These are phyloP conservation scores for Cantharis rufa DNA, from an alignment of 2,888 invertebrate species.

Conservation along the genomic window DNA sequence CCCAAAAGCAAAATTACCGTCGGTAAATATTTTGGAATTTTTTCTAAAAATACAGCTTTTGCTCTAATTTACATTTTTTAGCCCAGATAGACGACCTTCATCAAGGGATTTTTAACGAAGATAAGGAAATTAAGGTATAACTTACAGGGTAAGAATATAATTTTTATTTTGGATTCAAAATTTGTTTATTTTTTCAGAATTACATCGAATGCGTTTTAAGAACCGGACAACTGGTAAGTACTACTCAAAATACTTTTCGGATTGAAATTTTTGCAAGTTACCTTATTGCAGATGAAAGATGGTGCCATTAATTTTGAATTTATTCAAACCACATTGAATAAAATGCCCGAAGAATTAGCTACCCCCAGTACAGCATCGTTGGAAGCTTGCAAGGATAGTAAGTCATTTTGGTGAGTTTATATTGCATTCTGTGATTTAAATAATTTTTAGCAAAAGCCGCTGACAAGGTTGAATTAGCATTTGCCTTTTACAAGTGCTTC, in stretches of 20 bases:
- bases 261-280: neutral
- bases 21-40: slow-evolving; percentile 52
- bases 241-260: neutral
- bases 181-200: neutral
- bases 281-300: neutral
- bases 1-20: slow-evolving; percentile 63
- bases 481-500: neutral
- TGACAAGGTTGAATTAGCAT: neutral
- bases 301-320: neutral
- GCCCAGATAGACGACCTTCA: slow-evolving; percentile 7
- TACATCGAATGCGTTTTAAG: neutral
- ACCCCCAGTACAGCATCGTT: neutral
- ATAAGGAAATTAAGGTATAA: neutral
- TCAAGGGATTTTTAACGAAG: neutral
- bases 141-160: no score
- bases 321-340: neutral
- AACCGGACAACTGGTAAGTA: neutral
- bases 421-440: neutral
- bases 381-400: neutral
- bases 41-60: slow-evolving; percentile 6
- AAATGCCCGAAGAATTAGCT: neutral
- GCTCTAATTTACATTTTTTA: slow-evolving; percentile 8
- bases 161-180: no score
- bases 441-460: neutral
- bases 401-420: neutral